A percentile compares a stretch with the other conserved stretches of the same genome.
Evolutionary conservation across 2,888 invertebrate species (phyloP).

Genomic region (Lasioglossum oenotherae): DNA sequence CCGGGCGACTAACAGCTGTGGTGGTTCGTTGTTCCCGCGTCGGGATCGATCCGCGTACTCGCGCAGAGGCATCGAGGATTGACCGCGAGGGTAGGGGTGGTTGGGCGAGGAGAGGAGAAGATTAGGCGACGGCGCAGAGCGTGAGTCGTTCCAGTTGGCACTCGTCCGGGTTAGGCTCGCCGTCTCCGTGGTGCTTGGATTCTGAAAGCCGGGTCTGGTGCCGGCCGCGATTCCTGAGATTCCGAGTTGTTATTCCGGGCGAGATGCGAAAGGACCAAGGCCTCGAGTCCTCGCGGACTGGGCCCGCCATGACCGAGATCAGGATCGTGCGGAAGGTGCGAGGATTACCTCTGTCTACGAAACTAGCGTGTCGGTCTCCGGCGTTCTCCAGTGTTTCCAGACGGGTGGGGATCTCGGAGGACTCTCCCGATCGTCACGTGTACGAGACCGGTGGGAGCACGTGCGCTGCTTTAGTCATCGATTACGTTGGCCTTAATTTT

Average conservation of each 20-base stretch:
- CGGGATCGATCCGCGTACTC: slow-evolving; percentile 45
- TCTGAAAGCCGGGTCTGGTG: slow-evolving; percentile 1
- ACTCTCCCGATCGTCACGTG: slow-evolving; percentile 38
- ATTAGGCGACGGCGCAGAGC: slow-evolving; percentile 40
- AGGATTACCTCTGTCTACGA: neutral
- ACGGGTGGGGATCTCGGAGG: neutral
- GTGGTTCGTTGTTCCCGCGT: slow-evolving; percentile 19
- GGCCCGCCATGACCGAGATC: slow-evolving; percentile 71
- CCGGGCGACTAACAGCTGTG: neutral
- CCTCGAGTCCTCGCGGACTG: neutral
- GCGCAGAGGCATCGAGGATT: neutral
- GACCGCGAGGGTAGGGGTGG: neutral
- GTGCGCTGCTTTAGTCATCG: slow-evolving; percentile 40
- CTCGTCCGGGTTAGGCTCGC: slow-evolving; percentile 11
- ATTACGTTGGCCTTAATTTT: slow-evolving; percentile 41
- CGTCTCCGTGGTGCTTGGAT: neutral
- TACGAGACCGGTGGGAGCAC: slow-evolving; percentile 12
- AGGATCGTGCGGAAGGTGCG: slow-evolving; percentile 74
- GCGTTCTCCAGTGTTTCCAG: neutral
- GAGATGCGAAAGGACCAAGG: slow-evolving; percentile 40
- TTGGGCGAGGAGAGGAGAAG: neutral
- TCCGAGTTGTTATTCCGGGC: neutral
- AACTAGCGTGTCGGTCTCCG: neutral
- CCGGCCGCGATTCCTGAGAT: slow-evolving; percentile 24
- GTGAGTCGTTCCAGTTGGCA: slow-evolving; percentile 20